Evolutionary conservation across 1,140 invertebrate genomes (phyloP), one percentile per base, ranked within the genome.

Genomic region (Drosophila azteca): DNA sequence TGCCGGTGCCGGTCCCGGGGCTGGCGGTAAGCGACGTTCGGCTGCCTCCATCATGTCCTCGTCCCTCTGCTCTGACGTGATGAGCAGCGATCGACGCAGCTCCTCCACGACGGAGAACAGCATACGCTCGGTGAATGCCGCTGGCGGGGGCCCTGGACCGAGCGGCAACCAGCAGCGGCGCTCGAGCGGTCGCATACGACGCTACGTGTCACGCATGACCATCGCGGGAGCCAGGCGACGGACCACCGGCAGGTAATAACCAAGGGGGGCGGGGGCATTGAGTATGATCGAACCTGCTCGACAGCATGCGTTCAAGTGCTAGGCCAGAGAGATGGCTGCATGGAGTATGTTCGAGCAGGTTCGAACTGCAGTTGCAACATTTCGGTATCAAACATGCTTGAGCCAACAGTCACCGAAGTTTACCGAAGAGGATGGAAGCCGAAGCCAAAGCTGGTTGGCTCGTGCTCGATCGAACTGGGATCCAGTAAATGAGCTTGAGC

Each of bases 171-270:
- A 26, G 9, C 87, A 90, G 39, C 81, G 89, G 3, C 74, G 90
- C 0, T 92, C 88, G 0, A 91, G 90, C 53, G 91, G 91, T 6
- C 63, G 91, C 51, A 82, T 91, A 11, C 63, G 91, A 0, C 72
- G 91, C 43, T 90, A 91, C 61, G 78, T 90, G 41, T 79, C 91
- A 15, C 69, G 90, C 7, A 92, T 91, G 88, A 91, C 91, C 24
- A 91, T 91, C 39, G 90, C 85, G 20, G 90, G 90, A 44, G 90
- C 90, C 43, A 66, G 91, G 52, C 73, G 91, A 35, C 88, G 91
- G 50, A 92, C 91, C 15, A 92, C 91, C 53, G 91, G 91, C 87
- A 92, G 91, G 91, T 92, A 92, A 79, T 50, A 20, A 41, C 5
- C 22, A 22, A 44, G 31, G 45, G 24, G 24, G 20, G 41, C 17